Conservation (phyloP, 2,888 invertebrate genomes). For the Drosophila fulvimacula region DNA sequence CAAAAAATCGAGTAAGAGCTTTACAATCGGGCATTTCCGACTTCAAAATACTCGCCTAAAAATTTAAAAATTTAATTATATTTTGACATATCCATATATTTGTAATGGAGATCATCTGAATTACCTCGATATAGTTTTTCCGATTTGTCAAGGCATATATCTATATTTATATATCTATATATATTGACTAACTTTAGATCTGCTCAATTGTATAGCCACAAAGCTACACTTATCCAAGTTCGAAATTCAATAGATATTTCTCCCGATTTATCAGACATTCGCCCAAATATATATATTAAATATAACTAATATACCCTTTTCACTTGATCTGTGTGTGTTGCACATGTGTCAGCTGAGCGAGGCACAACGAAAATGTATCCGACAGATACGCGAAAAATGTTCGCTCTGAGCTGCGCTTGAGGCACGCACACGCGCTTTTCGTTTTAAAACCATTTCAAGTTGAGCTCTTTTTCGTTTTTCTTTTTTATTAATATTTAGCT, state of each 20-base stretch:
- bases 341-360: conserved; percentile 67
- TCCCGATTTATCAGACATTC: not conserved
- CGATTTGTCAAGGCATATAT: not conserved
- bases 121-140: no score
- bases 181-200: not conserved
- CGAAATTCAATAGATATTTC: not conserved
- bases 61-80: not conserved
- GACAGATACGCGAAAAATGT: conserved; percentile 66
- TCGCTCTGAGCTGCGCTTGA: conserved; percentile 65
- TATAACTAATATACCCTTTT: not conserved
- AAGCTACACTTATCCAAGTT: no score
- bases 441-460: conserved; percentile 59
- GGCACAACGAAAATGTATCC: conserved; percentile 72
- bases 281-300: not conserved
- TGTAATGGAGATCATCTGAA: no score
- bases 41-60: not conserved
- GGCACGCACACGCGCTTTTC: conserved; percentile 74
- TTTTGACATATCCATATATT: not conserved
- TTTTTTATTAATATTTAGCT: conserved; percentile 65
- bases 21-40: not conserved
- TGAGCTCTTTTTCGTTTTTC: conserved; percentile 22
- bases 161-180: not conserved
- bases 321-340: conserved; percentile 4
- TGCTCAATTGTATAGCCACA: not conserved
- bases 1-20: conserved; percentile 3